Conservation (phyloP, 2,797 vertebrate genomes). For the Micromesistius poutassou region DNA sequence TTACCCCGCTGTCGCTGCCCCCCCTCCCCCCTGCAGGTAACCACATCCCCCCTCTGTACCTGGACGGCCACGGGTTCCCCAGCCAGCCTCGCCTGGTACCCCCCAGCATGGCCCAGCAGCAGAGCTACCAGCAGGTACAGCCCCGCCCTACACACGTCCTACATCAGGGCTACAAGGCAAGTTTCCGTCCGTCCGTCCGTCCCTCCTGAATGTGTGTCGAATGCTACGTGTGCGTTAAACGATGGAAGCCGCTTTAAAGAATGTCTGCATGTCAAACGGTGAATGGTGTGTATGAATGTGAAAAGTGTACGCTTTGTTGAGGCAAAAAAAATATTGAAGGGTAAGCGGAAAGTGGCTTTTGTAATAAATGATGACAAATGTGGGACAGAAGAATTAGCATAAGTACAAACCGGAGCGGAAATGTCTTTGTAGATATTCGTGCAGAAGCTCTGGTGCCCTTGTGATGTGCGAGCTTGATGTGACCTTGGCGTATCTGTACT, state of each 20-base stretch:
- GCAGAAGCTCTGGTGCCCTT: background rate
- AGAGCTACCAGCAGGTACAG: constrained; percentile 94
- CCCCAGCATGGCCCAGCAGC: constrained; percentile 93
- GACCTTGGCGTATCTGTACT: no score
- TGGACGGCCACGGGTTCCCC: constrained; percentile 94
- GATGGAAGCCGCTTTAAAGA: no score
- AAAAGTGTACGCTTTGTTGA: no score
- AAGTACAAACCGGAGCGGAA: background rate
- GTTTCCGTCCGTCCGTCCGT: background rate
- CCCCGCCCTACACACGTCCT: background rate
- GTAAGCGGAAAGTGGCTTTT: no score
- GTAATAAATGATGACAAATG: background rate
- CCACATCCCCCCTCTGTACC: constrained; percentile 92
- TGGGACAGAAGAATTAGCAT: no score
- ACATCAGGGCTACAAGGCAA: background rate
- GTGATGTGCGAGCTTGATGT: background rate
- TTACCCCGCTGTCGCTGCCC: background rate
- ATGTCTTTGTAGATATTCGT: background rate
- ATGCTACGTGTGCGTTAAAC: background rate
- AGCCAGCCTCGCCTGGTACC: constrained; percentile 95
- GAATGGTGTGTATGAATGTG: no score
- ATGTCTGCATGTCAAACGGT: no score
- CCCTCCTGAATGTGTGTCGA: background rate
- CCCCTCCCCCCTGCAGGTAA: constrained; percentile 73
- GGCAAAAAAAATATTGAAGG: no score